A percentile compares a stretch with the other conserved stretches of the same genome.
These are phyloP conservation scores for Caranx ignobilis DNA, from an alignment of 2,113 vertebrate genomes.

Conservation along the genomic window DNA sequence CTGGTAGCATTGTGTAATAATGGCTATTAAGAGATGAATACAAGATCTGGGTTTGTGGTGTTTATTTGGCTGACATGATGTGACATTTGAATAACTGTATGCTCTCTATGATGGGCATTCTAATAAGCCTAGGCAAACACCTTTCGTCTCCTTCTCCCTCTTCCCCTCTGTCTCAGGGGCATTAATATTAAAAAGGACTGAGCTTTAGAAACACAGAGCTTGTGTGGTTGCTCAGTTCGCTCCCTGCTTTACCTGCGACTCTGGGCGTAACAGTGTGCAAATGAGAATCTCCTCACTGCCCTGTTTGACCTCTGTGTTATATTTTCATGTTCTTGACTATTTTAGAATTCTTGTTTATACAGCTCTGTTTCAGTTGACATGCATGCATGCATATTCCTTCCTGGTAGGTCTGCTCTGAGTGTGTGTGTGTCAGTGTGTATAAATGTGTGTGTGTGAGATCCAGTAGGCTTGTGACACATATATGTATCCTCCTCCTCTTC, in stretches of 20 bases:
- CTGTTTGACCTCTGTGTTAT: conserved; percentile 78
- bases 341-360: conserved; percentile 83
- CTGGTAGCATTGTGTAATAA: conserved; percentile 73
- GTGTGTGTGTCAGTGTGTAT: conserved; percentile 26
- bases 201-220: conserved; percentile 68
- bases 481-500: conserved; percentile 25
- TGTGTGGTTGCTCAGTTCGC: conserved; percentile 56
- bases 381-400: conserved; percentile 81
- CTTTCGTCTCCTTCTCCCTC: conserved; percentile 54
- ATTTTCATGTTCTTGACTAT: conserved; percentile 77
- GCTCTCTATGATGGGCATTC: conserved; percentile 78
- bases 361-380: conserved; percentile 73
- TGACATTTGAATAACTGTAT: conserved; percentile 81
- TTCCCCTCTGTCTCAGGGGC: conserved; percentile 67
- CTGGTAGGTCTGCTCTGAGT: conserved; percentile 58
- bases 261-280: conserved; percentile 66
- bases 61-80: conserved; percentile 81
- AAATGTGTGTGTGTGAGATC: conserved; percentile 9
- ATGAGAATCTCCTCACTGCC: conserved; percentile 74
- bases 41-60: conserved; percentile 74
- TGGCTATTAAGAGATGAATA: conserved; percentile 76
- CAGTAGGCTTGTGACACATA: conserved; percentile 39
- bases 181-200: conserved; percentile 80
- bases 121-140: conserved; percentile 81
- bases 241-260: conserved; percentile 68